A percentile compares a stretch with the other conserved stretches of the same genome.
Conservation (phyloP, 64 coral and sea anemone species). For the Astreopora myriophthalma region DNA sequence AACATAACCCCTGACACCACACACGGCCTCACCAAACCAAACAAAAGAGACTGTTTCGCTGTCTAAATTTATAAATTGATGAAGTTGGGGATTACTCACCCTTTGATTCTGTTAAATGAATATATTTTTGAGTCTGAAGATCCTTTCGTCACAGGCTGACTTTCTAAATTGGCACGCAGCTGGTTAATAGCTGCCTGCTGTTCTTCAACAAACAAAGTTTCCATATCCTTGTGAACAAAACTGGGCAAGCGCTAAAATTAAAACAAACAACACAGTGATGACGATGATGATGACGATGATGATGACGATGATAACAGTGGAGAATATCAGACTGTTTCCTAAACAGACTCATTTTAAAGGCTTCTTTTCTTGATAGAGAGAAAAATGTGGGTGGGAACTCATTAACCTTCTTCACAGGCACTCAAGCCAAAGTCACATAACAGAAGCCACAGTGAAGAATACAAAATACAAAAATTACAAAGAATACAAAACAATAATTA, state of each 20-base stretch:
- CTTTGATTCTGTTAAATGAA: conserved; percentile 78
- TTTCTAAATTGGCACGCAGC: conserved; percentile 85
- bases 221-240: conserved; percentile 96
- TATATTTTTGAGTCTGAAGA: conserved; percentile 67
- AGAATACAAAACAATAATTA: no score
- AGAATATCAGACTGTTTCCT: background rate
- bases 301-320: no score
- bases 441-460: no score
- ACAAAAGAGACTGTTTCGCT: no score
- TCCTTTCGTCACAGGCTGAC: conserved; percentile 85
- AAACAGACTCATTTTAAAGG: no score
- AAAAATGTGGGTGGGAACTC: no score
- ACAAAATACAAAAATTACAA: no score
- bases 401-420: no score
- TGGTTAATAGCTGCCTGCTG: conserved; percentile 75
- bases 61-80: background rate
- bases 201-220: conserved; percentile 91
- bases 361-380: no score
- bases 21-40: no score
- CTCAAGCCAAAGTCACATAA: no score
- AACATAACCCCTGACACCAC: no score
- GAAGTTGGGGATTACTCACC: conserved; percentile 26
- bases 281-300: background rate
- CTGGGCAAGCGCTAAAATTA: conserved; percentile 71
- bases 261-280: background rate